Conservation (phyloP, 92 coral and sea anemone species). For the Heliopora coerulea region DNA sequence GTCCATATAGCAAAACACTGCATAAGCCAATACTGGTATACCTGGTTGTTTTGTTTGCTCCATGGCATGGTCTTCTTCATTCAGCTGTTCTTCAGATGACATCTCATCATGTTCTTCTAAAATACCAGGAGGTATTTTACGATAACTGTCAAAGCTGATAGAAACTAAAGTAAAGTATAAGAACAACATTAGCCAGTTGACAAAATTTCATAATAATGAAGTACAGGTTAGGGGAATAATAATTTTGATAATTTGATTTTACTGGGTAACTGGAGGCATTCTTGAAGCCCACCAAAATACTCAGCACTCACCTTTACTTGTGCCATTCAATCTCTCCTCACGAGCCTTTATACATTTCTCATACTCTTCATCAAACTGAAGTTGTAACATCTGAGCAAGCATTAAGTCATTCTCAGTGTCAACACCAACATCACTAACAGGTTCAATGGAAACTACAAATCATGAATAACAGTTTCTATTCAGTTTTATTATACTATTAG, state of each 20-base stretch:
- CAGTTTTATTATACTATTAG: too few species aligned
- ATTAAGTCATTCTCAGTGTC: slow-evolving; percentile 80
- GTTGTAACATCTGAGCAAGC: slow-evolving; percentile 90
- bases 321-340: slow-evolving; percentile 91
- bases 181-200: neutral
- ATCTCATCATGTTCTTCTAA: slow-evolving; percentile 52
- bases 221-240: too few species aligned
- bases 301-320: slow-evolving; percentile 74
- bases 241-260: too few species aligned
- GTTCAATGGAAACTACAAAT: slow-evolving; percentile 26
- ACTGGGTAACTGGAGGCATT: too few species aligned
- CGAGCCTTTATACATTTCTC: slow-evolving; percentile 71
- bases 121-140: slow-evolving; percentile 72
- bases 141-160: slow-evolving; percentile 83
- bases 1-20: too few species aligned
- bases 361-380: slow-evolving; percentile 80
- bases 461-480: neutral
- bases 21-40: too few species aligned
- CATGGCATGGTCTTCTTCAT: slow-evolving; percentile 52
- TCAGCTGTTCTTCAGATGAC: slow-evolving; percentile 78
- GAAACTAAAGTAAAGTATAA: slow-evolving; percentile 55
- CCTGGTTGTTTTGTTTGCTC: slow-evolving; percentile 6
- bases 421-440: slow-evolving; percentile 9
- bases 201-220: too few species aligned
- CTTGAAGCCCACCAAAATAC: neutral